Conservation (phyloP, 2,797 vertebrate genomes). For the Micrastur ruficollis region DNA sequence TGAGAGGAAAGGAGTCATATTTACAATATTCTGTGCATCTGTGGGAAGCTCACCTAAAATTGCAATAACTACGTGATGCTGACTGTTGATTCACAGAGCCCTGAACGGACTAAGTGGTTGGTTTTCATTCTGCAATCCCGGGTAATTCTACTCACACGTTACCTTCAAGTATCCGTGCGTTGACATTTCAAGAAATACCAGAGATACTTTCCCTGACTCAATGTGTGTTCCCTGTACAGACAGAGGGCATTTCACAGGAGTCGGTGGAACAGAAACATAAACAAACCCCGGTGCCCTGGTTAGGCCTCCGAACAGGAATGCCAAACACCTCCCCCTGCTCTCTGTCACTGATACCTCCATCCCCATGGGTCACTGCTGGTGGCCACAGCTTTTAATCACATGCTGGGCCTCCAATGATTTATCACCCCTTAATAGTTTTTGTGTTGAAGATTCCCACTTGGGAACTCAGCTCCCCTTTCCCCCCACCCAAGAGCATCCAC, state of each 20-base stretch:
- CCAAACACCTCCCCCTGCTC: constrained; percentile 50
- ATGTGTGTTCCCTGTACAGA: constrained; percentile 63
- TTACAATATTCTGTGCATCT: background rate
- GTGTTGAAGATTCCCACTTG: constrained; percentile 56
- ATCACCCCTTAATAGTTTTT: constrained; percentile 54
- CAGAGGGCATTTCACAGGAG: constrained; percentile 66
- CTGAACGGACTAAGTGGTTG: background rate
- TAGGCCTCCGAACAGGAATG: constrained; percentile 50
- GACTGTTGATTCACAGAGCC: background rate
- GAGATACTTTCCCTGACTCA: constrained; percentile 21
- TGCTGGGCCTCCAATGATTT: constrained; percentile 60
- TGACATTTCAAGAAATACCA: constrained; percentile 49
- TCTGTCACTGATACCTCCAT: constrained; percentile 57
- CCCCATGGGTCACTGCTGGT: constrained; percentile 59
- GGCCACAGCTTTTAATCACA: constrained; percentile 60
- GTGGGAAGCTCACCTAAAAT: background rate
- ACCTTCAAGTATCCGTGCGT: background rate
- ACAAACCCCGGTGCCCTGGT: constrained; percentile 35
- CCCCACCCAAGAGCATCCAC: background rate
- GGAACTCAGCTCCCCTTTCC: background rate
- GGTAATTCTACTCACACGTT: background rate
- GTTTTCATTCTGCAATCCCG: background rate
- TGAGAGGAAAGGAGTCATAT: background rate
- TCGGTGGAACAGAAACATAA: constrained; percentile 69
- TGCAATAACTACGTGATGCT: background rate